Percentiles rank a stretch among this genome's conserved stretches.
phyloP scores from a whole-genome alignment of 2,113 vertebrate genomes.

The Nicator chloris region DNA sequence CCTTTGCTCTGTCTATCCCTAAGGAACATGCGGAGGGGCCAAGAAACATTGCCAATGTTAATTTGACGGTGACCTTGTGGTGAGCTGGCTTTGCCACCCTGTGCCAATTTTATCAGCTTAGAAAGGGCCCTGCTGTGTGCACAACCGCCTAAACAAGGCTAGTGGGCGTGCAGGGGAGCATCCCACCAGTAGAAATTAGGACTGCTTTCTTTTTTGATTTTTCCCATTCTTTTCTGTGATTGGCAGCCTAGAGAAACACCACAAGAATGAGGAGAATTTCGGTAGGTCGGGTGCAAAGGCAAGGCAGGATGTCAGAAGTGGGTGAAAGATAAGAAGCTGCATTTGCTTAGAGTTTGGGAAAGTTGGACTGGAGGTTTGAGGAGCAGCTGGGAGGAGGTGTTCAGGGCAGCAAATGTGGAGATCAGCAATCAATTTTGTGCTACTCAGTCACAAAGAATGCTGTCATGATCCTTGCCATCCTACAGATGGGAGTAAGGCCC shows the following conservation, averaged over 20 bases:
- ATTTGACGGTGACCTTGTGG: background rate
- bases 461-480: background rate
- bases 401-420: background rate
- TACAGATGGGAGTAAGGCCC: background rate
- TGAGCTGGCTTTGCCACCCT: background rate
- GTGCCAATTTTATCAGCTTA: background rate
- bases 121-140: background rate
- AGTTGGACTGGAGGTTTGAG: background rate
- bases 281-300: background rate
- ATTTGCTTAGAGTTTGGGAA: background rate
- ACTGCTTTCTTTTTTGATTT: background rate
- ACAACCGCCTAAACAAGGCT: background rate
- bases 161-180: background rate
- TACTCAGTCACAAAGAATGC: background rate
- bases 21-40: rapidly evolving
- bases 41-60: background rate
- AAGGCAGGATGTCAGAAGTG: background rate
- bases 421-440: background rate
- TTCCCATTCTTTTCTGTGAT: constrained; percentile 35
- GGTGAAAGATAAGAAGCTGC: background rate
- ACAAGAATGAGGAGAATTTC: constrained; percentile 12
- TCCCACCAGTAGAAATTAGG: background rate
- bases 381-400: background rate
- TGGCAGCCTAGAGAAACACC: background rate
- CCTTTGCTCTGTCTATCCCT: background rate